Percentiles rank a stretch among this genome's conserved stretches.
Evolutionary conservation across 2,888 invertebrate genomes (phyloP).

Genomic region (Phyto melanocephala): DNA sequence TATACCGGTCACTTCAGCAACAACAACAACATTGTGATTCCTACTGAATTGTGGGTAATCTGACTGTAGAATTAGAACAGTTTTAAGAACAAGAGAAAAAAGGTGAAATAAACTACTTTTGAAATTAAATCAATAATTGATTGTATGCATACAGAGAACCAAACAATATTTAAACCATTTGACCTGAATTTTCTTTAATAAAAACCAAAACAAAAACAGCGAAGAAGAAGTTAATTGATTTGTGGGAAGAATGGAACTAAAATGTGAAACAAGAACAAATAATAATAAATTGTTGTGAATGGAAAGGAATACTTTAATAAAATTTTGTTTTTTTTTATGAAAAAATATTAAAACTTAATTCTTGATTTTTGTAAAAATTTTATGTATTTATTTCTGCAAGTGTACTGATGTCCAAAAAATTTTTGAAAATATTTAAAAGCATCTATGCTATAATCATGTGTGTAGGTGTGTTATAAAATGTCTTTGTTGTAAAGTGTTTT

Average conservation of each 20-base stretch:
- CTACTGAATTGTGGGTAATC: not conserved
- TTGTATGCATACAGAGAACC: not conserved
- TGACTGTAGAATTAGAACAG: not conserved
- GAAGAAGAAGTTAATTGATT: not conserved
- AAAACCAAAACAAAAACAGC: not conserved
- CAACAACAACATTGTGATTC: not conserved
- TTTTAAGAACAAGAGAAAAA: not conserved
- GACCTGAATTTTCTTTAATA: not conserved
- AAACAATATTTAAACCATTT: not conserved
- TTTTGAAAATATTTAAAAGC: not conserved
- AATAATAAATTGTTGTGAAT: not conserved
- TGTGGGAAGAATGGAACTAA: not conserved
- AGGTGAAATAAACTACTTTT: too few relatives aligned
- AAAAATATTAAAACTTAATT: too few relatives aligned
- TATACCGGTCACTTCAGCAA: not conserved
- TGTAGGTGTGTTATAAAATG: too few relatives aligned
- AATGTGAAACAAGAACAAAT: not conserved
- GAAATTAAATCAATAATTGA: not conserved
- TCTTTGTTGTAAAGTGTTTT: too few relatives aligned
- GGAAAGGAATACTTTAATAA: too few relatives aligned
- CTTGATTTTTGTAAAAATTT: too few relatives aligned
- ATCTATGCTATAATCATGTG: too few relatives aligned
- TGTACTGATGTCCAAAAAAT: not conserved
- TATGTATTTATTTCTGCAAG: not conserved
- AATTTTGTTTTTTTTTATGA: too few relatives aligned